Conservation (phyloP, 2,797 vertebrate genomes). For the Clarias laeviceps region DNA sequence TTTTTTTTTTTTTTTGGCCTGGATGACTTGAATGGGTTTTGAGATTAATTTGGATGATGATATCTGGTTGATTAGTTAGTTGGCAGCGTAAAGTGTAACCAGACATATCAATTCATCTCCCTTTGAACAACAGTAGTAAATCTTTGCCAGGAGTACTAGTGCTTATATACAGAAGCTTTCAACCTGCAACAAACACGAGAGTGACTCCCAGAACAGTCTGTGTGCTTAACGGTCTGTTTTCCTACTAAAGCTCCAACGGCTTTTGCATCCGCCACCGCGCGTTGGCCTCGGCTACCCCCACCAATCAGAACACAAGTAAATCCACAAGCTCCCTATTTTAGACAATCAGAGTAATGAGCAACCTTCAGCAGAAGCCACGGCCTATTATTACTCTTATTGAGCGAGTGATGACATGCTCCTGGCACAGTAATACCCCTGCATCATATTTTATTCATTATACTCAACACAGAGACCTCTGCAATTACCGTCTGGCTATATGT, state of each 20-base stretch:
- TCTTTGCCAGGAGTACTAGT: neutral
- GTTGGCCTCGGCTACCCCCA: constrained; percentile 28
- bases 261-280: constrained; percentile 16
- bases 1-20: too few relatives aligned
- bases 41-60: neutral
- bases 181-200: neutral
- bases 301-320: constrained; percentile 53
- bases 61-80: neutral
- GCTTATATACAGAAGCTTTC: constrained; percentile 1
- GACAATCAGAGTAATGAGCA: constrained; percentile 60
- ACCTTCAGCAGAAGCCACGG: constrained; percentile 63
- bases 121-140: neutral
- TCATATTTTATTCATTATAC: constrained; percentile 77
- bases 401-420: constrained; percentile 61
- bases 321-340: constrained; percentile 56
- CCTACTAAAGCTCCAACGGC: constrained; percentile 16
- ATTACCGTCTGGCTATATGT: constrained; percentile 60
- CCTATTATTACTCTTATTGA: constrained; percentile 66
- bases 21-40: too few relatives aligned
- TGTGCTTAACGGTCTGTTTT: constrained; percentile 19
- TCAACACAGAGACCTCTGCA: constrained; percentile 66
- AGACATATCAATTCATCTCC: neutral
- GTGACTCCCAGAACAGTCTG: constrained; percentile 15
- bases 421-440: constrained; percentile 65
- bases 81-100: neutral